phyloP scores from a whole-genome alignment of 2,113 vertebrate genomes.

The Lethenteron camtschaticum region DNA sequence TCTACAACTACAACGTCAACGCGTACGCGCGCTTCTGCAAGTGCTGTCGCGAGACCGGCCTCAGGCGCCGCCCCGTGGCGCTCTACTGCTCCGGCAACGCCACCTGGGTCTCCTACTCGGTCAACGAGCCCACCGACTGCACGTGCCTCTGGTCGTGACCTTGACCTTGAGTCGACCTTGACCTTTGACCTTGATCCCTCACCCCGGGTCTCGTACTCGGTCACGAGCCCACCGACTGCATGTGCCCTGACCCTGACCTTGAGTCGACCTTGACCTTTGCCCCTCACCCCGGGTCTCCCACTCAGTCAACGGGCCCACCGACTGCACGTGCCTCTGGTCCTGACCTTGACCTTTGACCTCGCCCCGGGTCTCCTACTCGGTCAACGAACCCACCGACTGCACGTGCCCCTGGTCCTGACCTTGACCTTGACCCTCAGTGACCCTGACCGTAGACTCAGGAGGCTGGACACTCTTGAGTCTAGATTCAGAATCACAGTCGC shows the following conservation, averaged over 20 bases:
- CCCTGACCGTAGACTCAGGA: too few relatives aligned
- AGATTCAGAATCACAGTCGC: too few relatives aligned
- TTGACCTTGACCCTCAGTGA: too few relatives aligned
- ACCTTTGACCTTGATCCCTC: too few relatives aligned
- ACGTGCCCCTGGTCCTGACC: constrained; percentile 86
- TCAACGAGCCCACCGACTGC: constrained; percentile 91
- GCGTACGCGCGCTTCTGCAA: constrained; percentile 87
- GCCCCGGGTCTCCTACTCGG: constrained; percentile 70
- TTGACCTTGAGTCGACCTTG: too few relatives aligned
- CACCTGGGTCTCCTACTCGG: constrained; percentile 70
- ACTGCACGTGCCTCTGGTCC: constrained; percentile 60
- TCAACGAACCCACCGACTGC: constrained; percentile 91
- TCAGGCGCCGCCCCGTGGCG: constrained; percentile 62
- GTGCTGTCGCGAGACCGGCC: constrained; percentile 73
- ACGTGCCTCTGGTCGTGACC: constrained; percentile 86
- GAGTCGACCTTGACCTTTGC: constrained; percentile 97
- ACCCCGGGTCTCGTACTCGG: too few relatives aligned
- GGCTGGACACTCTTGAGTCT: too few relatives aligned
- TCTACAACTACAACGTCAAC: constrained; percentile 99
- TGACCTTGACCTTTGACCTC: constrained; percentile 70
- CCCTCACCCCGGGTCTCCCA: constrained; percentile 84
- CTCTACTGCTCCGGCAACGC: constrained; percentile 73
- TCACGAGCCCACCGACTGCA: too few relatives aligned
- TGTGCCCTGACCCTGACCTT: constrained; percentile 30
- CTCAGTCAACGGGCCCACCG: constrained; percentile 70